Conservation (phyloP, 2,113 vertebrate species). For the Mesocricetus auratus region DNA sequence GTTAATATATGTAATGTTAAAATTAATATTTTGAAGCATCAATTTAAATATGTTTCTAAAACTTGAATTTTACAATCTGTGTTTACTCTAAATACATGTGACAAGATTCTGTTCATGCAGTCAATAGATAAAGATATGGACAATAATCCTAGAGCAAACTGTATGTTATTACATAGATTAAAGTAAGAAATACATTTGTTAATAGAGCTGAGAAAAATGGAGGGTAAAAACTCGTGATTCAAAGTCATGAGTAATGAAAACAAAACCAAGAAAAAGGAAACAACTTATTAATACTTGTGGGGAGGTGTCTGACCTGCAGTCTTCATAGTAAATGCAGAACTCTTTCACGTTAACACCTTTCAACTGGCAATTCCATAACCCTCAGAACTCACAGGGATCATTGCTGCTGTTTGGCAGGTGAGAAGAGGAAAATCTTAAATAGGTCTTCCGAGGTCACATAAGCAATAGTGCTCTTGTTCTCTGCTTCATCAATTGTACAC, state of each 20-base stretch:
- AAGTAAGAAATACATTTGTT: slow-evolving; percentile 6
- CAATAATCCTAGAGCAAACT: slow-evolving; percentile 11
- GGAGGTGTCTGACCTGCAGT: not conserved
- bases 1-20: not conserved
- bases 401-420: not conserved
- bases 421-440: slow-evolving; percentile 17
- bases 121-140: not conserved
- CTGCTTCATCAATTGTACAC: slow-evolving; percentile 20
- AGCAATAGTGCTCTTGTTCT: slow-evolving; percentile 11
- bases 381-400: not conserved
- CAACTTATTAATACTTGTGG: not conserved
- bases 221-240: not conserved
- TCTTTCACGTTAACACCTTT: not conserved
- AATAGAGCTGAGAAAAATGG: not conserved
- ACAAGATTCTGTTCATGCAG: not conserved
- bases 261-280: not conserved
- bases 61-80: not conserved
- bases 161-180: not conserved
- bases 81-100: not conserved
- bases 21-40: not conserved
- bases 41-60: not conserved
- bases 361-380: not conserved
- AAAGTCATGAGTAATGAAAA: not conserved
- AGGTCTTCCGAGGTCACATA: not conserved
- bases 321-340: not conserved